Evolutionary conservation across 1,140 invertebrate species (phyloP).

Genomic region (Trichoplusia ni): DNA sequence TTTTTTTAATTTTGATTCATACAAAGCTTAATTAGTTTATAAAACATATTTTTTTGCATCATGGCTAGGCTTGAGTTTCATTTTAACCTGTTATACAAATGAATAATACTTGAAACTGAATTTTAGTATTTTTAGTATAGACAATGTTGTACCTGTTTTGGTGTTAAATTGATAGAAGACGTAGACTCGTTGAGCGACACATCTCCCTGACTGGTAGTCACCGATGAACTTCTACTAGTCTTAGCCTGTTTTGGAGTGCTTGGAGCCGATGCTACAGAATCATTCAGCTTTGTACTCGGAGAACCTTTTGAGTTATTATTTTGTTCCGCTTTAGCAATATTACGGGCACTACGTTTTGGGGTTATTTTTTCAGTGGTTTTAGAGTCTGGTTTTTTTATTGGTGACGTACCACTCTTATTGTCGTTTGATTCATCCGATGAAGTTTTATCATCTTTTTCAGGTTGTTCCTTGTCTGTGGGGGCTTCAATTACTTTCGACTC

Average conservation of each 20-base stretch:
- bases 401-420: too few species aligned
- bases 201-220: constrained; percentile 54
- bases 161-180: constrained; percentile 55
- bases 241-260: constrained; percentile 38
- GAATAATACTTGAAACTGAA: not conserved
- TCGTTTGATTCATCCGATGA: too few species aligned
- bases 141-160: constrained; percentile 62
- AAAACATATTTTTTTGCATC: too few species aligned
- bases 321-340: constrained; percentile 39
- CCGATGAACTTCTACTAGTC: constrained; percentile 51
- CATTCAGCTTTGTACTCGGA: constrained; percentile 46
- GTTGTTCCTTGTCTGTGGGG: not conserved
- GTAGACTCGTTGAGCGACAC: constrained; percentile 58
- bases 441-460: not conserved
- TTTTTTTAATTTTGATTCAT: too few species aligned
- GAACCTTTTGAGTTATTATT: constrained; percentile 48
- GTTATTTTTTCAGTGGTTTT: constrained; percentile 40
- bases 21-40: too few species aligned
- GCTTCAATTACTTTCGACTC: not conserved
- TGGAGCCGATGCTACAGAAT: constrained; percentile 46
- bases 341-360: constrained; percentile 45
- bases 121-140: not conserved
- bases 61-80: too few species aligned
- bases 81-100: not conserved
- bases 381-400: constrained; percentile 12